phyloP scores from a whole-genome alignment of 2,888 invertebrate genomes.

The Dasysyrphus albostriatus region DNA sequence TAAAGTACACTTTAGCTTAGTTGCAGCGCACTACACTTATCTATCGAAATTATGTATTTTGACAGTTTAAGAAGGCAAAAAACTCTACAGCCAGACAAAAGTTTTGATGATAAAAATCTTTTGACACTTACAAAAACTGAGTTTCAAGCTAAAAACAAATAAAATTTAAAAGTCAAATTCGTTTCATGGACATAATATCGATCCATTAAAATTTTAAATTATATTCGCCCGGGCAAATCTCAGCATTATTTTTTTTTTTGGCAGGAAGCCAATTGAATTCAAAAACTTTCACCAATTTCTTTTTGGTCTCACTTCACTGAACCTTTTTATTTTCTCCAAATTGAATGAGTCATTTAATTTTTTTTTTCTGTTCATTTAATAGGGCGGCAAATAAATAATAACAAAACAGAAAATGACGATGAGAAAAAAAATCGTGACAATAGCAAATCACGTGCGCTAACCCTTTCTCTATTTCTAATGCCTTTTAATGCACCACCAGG shows the following conservation, averaged over 20 bases:
- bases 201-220: neutral
- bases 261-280: neutral
- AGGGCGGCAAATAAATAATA: constrained; percentile 25
- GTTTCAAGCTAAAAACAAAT: neutral
- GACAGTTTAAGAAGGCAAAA: neutral
- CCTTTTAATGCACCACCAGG: constrained; percentile 25
- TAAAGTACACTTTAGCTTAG: too few relatives aligned
- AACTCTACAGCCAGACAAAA: neutral
- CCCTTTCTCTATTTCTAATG: constrained; percentile 21
- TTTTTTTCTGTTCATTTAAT: constrained; percentile 1
- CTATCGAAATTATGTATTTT: neutral
- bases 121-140: neutral
- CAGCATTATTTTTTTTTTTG: neutral
- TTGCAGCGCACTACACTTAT: too few relatives aligned
- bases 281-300: constrained; percentile 65
- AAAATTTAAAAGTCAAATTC: neutral
- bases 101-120: neutral
- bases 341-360: constrained; percentile 55
- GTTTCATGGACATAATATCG: neutral
- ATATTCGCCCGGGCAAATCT: neutral
- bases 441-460: constrained; percentile 64
- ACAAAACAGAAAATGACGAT: neutral
- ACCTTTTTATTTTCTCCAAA: constrained; percentile 5
- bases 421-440: constrained; percentile 58
- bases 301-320: constrained; percentile 26